phyloP scores from a whole-genome alignment of 1,140 invertebrate species.

The Drosophila pruinosa region DNA sequence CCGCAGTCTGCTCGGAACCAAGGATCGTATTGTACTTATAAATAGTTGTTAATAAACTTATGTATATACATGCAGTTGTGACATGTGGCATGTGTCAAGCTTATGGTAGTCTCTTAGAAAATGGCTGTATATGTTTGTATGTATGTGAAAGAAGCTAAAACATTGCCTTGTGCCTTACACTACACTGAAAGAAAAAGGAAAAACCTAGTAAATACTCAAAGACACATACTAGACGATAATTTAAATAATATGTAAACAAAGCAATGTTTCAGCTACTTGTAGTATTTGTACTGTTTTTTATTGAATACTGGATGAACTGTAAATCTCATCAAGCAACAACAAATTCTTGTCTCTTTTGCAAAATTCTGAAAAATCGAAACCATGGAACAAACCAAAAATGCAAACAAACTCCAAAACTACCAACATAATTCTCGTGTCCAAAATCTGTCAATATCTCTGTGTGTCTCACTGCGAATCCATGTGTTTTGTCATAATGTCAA shows the following conservation, averaged over 20 bases:
- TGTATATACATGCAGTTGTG: slow-evolving; percentile 36
- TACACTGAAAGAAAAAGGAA: not conserved
- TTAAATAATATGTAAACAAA: slow-evolving; percentile 21
- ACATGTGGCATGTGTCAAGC: slow-evolving; percentile 29
- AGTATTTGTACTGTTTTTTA: slow-evolving; percentile 42
- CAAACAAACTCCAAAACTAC: slow-evolving; percentile 8
- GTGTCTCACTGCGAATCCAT: slow-evolving; percentile 50
- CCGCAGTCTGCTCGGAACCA: slow-evolving; percentile 51
- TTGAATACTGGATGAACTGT: slow-evolving; percentile 44
- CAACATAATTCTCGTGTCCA: slow-evolving; percentile 29
- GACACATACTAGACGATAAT: not conserved
- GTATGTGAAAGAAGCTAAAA: slow-evolving; percentile 49
- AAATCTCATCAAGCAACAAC: slow-evolving; percentile 69
- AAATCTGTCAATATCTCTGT: slow-evolving; percentile 43
- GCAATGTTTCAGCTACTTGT: slow-evolving; percentile 54
- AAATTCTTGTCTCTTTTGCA: slow-evolving; percentile 74
- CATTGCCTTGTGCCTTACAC: slow-evolving; percentile 43
- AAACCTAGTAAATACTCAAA: too few relatives aligned
- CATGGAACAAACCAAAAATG: slow-evolving; percentile 27
- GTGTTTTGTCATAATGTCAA: slow-evolving; percentile 65
- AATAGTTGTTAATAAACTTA: slow-evolving; percentile 49
- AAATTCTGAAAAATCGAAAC: slow-evolving; percentile 35
- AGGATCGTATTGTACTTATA: slow-evolving; percentile 41
- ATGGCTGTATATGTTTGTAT: slow-evolving; percentile 50
- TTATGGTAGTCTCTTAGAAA: slow-evolving; percentile 68